phyloP scores from a whole-genome alignment of 2,113 vertebrate species.

The Urocolius indicus region DNA sequence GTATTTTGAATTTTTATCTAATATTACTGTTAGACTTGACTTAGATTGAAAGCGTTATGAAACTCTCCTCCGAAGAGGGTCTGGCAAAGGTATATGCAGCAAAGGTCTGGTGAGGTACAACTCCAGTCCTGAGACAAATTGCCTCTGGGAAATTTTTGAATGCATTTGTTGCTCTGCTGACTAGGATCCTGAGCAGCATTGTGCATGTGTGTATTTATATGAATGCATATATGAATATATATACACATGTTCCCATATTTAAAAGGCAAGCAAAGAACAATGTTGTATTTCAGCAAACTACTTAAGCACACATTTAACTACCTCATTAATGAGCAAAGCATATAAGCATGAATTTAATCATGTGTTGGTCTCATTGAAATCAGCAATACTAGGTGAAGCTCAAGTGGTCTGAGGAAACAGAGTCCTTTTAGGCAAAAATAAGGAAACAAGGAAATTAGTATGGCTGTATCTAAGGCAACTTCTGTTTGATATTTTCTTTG shows the following conservation, averaged over 20 bases:
- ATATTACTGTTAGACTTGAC: not conserved
- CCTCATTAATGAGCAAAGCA: not conserved
- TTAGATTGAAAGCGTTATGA: not conserved
- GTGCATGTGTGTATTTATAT: not conserved
- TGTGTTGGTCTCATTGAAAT: not conserved
- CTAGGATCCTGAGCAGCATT: rapidly evolving
- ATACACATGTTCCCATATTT: not conserved
- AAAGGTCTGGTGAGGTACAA: not conserved
- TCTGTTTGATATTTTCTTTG: not conserved
- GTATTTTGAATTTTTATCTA: not conserved
- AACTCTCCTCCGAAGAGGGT: not conserved
- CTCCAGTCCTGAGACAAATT: not conserved
- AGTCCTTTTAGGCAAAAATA: not conserved
- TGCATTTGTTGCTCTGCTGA: not conserved
- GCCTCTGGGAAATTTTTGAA: not conserved
- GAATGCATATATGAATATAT: rapidly evolving
- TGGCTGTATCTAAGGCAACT: not conserved
- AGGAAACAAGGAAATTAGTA: not conserved
- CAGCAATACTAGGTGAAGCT: not conserved
- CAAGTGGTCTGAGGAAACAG: not conserved
- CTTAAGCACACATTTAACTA: not conserved
- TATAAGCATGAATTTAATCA: not conserved
- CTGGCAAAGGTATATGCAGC: not conserved
- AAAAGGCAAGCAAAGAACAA: not conserved
- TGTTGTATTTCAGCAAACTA: not conserved